Conservation (phyloP, 2,888 invertebrate species). For the Scaptomyza caliginosa region DNA sequence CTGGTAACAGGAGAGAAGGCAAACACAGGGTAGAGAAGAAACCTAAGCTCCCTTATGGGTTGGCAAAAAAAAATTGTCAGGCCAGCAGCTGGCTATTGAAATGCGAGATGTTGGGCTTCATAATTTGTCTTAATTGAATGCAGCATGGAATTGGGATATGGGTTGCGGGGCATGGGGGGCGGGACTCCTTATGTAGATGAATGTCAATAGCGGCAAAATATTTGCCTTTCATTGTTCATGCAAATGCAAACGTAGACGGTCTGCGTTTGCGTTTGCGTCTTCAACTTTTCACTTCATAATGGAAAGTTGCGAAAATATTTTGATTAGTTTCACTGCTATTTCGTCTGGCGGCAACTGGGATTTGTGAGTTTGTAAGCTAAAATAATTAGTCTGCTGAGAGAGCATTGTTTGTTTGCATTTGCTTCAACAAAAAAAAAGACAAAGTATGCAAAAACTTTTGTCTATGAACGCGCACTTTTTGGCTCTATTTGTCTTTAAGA, state of each 20-base stretch:
- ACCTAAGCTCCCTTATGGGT: no score
- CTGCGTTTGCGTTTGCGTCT: slow-evolving; percentile 56
- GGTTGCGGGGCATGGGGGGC: background rate
- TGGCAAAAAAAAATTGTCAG: slow-evolving; percentile 46
- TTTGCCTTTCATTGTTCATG: slow-evolving; percentile 79
- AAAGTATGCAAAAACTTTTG: slow-evolving; percentile 50
- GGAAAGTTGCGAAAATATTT: slow-evolving; percentile 80
- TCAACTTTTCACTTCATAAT: slow-evolving; percentile 80
- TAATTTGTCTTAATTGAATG: slow-evolving; percentile 78
- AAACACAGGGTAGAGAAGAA: no score
- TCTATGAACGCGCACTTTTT: slow-evolving; percentile 65
- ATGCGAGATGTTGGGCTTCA: slow-evolving; percentile 63
- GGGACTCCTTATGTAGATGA: slow-evolving; percentile 61
- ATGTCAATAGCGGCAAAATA: slow-evolving; percentile 79
- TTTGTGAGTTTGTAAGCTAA: slow-evolving; percentile 50
- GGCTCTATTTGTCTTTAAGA: slow-evolving; percentile 49
- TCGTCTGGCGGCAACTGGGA: slow-evolving; percentile 17
- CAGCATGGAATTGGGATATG: slow-evolving; percentile 13
- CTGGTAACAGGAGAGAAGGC: no score
- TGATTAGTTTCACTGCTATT: slow-evolving; percentile 67
- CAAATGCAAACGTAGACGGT: slow-evolving; percentile 69
- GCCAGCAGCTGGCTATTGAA: slow-evolving; percentile 56
- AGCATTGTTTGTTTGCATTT: slow-evolving; percentile 78
- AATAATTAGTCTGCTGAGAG: slow-evolving; percentile 78
- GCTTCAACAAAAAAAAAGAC: slow-evolving; percentile 37